Evolutionary conservation across 2,113 vertebrate genomes (phyloP).

Genomic region (Bombycilla garrulus): DNA sequence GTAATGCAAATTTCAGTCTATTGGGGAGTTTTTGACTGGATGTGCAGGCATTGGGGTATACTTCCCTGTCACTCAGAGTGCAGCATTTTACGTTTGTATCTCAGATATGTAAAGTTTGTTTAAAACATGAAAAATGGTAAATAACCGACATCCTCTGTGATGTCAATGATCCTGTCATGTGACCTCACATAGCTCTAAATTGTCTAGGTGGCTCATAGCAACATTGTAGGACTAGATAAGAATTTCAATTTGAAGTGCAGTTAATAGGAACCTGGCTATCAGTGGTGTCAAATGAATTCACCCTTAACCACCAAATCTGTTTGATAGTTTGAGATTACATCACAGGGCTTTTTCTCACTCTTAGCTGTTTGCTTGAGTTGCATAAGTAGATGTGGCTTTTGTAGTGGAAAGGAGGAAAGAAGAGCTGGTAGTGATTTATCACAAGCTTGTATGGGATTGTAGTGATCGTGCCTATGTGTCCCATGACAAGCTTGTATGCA

Average conservation of each 20-base stretch:
- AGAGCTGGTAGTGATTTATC: background rate
- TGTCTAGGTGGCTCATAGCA: background rate
- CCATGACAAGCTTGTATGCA: background rate
- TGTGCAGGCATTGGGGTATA: background rate
- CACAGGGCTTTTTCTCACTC: background rate
- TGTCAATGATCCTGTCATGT: background rate
- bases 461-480: background rate
- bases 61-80: background rate
- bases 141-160: background rate
- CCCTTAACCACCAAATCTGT: background rate
- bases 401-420: background rate
- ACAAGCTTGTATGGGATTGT: background rate
- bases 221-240: background rate
- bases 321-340: background rate
- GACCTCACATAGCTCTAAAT: background rate
- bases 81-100: background rate
- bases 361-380: background rate
- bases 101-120: background rate
- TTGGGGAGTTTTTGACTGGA: background rate
- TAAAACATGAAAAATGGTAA: background rate
- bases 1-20: background rate
- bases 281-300: background rate
- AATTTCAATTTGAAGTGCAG: background rate
- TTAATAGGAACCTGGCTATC: background rate
- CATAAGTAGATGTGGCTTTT: background rate